These are phyloP conservation scores for Carapus acus DNA, from an alignment of 2,797 vertebrate genomes.

Conservation along the genomic window DNA sequence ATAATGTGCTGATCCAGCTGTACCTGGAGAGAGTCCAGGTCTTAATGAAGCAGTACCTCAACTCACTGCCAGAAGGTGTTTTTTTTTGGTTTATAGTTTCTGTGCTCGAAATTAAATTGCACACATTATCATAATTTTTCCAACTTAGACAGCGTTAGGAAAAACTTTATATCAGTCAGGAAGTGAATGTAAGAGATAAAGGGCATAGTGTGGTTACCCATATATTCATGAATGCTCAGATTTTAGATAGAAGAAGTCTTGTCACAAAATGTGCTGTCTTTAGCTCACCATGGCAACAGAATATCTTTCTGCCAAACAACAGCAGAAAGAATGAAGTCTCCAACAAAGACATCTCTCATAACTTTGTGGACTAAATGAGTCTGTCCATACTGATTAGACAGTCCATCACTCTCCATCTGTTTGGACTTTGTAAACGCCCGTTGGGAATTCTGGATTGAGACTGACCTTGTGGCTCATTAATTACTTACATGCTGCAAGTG, in stretches of 20 bases:
- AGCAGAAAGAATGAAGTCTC: no score
- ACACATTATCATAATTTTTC: background rate
- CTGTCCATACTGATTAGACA: conserved; percentile 8
- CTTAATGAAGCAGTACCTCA: conserved; percentile 95
- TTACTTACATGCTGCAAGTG: background rate
- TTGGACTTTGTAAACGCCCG: conserved; percentile 18
- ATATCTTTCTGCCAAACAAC: no score
- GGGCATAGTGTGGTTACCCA: background rate
- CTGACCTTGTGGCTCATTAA: conserved; percentile 18
- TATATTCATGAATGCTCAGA: background rate
- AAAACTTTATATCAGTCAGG: background rate
- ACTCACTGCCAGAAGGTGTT: conserved; percentile 82
- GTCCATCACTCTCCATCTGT: conserved; percentile 29
- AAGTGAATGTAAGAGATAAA: background rate
- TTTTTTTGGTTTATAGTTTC: background rate
- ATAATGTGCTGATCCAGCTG: conserved; percentile 93
- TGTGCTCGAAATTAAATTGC: background rate
- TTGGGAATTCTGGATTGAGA: conserved; percentile 1
- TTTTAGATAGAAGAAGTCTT: background rate
- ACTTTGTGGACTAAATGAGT: conserved; percentile 9
- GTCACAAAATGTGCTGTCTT: background rate
- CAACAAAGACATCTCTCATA: conserved; percentile 6
- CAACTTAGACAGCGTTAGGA: background rate
- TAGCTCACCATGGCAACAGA: no score
- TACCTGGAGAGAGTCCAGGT: conserved; percentile 93